Percentiles rank a stretch among this genome's conserved stretches.
phyloP scores from a whole-genome alignment of 2,888 invertebrate genomes.

The Eristalis arbustorum region DNA sequence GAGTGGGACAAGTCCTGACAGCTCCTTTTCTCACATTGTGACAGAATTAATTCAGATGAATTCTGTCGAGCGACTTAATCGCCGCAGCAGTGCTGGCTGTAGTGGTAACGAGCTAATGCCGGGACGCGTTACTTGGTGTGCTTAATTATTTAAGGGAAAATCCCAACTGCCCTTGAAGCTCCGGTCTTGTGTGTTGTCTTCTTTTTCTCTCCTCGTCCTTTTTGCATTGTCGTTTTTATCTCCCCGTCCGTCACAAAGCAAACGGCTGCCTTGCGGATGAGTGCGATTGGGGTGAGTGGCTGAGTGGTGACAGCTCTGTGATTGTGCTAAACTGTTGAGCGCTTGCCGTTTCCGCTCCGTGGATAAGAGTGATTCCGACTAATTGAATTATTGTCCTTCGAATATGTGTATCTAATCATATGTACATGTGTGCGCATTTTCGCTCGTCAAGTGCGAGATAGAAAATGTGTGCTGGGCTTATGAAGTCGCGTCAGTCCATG shows the following conservation, averaged over 20 bases:
- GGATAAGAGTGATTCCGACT: neutral
- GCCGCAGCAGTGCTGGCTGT: neutral
- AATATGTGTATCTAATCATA: neutral
- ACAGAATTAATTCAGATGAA: constrained; percentile 51
- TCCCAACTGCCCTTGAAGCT: neutral
- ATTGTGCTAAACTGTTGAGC: constrained; percentile 19
- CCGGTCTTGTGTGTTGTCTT: neutral
- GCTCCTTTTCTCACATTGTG: constrained; percentile 51
- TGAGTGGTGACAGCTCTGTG: constrained; percentile 3
- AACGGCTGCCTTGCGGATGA: neutral
- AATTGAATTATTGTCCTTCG: constrained; percentile 27
- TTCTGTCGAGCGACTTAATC: constrained; percentile 25
- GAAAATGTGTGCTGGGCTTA: neutral
- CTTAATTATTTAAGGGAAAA: constrained; percentile 35
- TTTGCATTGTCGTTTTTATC: neutral
- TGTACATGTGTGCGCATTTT: neutral
- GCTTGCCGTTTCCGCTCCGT: neutral
- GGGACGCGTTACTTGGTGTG: constrained; percentile 10
- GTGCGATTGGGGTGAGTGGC: neutral
- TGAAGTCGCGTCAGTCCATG: neutral
- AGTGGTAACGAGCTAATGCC: constrained; percentile 22
- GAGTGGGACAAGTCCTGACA: constrained; percentile 42
- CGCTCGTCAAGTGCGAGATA: neutral
- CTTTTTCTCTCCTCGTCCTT: neutral
- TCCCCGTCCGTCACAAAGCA: neutral